Percentiles rank a stretch among this genome's conserved stretches.
Evolutionary conservation across 2,797 vertebrate species (phyloP).

Genomic region (Pyrocephalus nanus): DNA sequence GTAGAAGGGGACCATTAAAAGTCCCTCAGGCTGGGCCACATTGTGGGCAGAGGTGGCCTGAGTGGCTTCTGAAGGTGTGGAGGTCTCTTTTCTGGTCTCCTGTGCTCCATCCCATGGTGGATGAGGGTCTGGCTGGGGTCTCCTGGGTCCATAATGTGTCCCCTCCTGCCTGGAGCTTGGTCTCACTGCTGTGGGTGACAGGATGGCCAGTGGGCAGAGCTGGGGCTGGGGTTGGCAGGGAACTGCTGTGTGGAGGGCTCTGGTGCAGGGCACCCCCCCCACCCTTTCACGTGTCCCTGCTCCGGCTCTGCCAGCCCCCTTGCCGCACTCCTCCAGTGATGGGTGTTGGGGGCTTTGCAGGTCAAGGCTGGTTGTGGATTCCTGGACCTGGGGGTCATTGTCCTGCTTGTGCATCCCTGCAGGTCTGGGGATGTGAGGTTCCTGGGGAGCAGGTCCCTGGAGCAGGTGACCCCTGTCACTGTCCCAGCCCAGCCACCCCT

Average conservation of each 20-base stretch:
- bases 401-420: background rate
- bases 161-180: background rate
- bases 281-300: fast-evolving
- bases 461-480: background rate
- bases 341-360: fast-evolving
- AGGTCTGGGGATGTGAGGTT: too few species aligned
- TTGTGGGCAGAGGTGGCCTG: background rate
- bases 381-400: background rate
- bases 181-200: fast-evolving
- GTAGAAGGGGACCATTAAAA: background rate
- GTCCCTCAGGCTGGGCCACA: background rate
- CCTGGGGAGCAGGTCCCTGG: background rate
- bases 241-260: background rate
- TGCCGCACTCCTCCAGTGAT: background rate
- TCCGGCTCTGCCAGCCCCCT: background rate
- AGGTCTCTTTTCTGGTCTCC: background rate
- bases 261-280: background rate
- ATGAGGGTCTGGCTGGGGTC: background rate
- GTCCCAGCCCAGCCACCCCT: background rate
- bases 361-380: background rate
- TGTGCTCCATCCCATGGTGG: background rate
- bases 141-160: fast-evolving
- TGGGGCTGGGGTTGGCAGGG: too few species aligned
- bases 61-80: background rate
- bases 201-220: background rate